Percentiles rank a stretch among this genome's conserved stretches.
Evolutionary conservation across 2,888 invertebrate genomes (phyloP).

Genomic region (Atrina japonica): DNA sequence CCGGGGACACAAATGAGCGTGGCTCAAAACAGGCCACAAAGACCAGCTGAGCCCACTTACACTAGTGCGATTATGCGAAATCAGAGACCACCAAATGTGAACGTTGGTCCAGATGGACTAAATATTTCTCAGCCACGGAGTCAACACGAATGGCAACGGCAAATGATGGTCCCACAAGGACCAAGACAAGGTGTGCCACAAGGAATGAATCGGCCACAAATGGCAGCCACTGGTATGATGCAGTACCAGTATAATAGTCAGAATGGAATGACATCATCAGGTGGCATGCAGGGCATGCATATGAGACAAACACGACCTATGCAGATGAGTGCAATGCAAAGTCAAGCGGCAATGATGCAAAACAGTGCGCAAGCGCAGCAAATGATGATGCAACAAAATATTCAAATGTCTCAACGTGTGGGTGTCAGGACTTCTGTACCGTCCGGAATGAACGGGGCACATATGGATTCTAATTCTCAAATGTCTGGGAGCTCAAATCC

Average conservation of each 20-base stretch:
- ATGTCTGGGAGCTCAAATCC: conserved; percentile 73
- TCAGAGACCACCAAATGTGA: conserved; percentile 85
- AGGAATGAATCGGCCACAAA: conserved; percentile 29
- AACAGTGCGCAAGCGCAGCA: conserved; percentile 53
- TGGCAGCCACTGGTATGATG: conserved; percentile 68
- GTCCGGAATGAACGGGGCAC: conserved; percentile 35
- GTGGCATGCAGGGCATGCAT: conserved; percentile 52
- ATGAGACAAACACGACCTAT: conserved; percentile 67
- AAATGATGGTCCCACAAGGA: conserved; percentile 80
- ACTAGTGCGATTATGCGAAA: conserved; percentile 78
- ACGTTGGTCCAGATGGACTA: conserved; percentile 83
- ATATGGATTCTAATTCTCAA: conserved; percentile 29
- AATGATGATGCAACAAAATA: conserved; percentile 73
- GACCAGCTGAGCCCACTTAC: conserved; percentile 61
- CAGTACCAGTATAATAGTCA: conserved; percentile 81
- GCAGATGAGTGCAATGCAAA: conserved; percentile 60
- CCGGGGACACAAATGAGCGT: conserved; percentile 56
- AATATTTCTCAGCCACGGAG: conserved; percentile 81
- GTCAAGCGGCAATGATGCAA: conserved; percentile 65
- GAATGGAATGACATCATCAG: conserved; percentile 56
- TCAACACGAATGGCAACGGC: conserved; percentile 81
- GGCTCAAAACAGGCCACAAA: conserved; percentile 49
- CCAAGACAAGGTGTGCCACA: conserved; percentile 50
- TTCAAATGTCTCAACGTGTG: conserved; percentile 81
- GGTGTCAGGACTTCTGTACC: conserved; percentile 44